Percentiles rank a stretch among this genome's conserved stretches.
These are phyloP conservation scores for Brienomyrus longianalis DNA, from an alignment of 2,113 vertebrate genomes.

Conservation along the genomic window DNA sequence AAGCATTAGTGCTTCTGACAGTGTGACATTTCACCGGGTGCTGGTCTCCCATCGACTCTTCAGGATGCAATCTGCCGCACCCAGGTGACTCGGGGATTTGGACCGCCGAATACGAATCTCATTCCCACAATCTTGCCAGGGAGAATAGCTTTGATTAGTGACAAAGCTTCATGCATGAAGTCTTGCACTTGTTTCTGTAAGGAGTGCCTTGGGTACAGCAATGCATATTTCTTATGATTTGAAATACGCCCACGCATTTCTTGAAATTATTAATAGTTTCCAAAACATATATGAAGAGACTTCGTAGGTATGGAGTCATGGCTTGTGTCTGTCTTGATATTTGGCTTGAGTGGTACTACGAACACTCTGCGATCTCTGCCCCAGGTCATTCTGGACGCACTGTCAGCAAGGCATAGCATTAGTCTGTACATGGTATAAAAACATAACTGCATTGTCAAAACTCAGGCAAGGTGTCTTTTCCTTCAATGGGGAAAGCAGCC, in stretches of 20 bases:
- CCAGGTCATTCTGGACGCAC: not conserved
- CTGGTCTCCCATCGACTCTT: not conserved
- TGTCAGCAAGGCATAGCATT: not conserved
- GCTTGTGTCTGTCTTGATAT: not conserved
- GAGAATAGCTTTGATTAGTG: not conserved
- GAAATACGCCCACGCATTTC: not conserved
- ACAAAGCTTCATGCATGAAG: not conserved
- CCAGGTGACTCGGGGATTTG: not conserved
- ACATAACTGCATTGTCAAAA: not conserved
- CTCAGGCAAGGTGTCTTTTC: not conserved
- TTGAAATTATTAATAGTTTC: not conserved
- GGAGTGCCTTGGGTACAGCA: not conserved
- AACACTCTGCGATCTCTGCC: not conserved
- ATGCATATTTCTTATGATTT: not conserved
- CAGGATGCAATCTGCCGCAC: not conserved
- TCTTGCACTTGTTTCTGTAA: not conserved
- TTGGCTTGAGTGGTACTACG: not conserved
- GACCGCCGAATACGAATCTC: not conserved
- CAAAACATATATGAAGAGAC: not conserved
- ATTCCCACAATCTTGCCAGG: not conserved
- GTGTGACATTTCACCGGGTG: not conserved
- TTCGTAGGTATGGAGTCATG: not conserved
- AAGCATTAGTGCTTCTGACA: not conserved
- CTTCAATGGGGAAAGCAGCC: not conserved
- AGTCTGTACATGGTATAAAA: not conserved